A percentile compares a stretch with the other conserved stretches of the same genome.
phyloP scores from a whole-genome alignment of 2,888 invertebrate species.

The Parapristionchus giblindavisi region DNA sequence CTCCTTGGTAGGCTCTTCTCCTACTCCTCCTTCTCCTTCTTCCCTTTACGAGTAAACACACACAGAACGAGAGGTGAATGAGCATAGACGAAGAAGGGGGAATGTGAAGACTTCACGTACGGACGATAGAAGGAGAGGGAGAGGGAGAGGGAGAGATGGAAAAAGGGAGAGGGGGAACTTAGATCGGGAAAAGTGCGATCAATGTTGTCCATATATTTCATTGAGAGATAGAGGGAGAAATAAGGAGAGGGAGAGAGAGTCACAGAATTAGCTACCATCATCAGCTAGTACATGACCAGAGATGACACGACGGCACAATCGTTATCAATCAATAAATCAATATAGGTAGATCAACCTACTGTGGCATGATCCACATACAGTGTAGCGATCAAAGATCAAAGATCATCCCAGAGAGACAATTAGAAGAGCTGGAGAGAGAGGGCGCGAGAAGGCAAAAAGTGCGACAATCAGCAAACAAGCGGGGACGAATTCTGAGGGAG shows the following conservation, averaged over 20 bases:
- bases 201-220: conserved; percentile 16
- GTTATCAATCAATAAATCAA: too few species aligned
- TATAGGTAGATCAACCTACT: too few species aligned
- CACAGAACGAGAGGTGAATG: too few species aligned
- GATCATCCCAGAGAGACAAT: too few species aligned
- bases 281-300: background rate
- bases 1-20: too few species aligned
- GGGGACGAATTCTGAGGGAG: background rate
- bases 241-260: too few species aligned
- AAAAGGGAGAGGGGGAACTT: background rate
- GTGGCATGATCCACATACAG: too few species aligned
- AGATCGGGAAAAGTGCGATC: conserved; percentile 12
- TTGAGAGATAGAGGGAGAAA: background rate
- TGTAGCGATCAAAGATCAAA: too few species aligned
- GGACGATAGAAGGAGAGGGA: background rate
- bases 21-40: too few species aligned
- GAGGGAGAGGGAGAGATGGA: conserved; percentile 7
- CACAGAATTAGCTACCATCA: conserved; percentile 33
- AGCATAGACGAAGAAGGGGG: too few species aligned
- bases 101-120: background rate
- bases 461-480: background rate
- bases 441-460: background rate
- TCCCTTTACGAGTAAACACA: too few species aligned
- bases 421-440: background rate
- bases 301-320: too few species aligned